Conservation (phyloP, 1,140 invertebrate genomes). For the Bombyx mandarina region DNA sequence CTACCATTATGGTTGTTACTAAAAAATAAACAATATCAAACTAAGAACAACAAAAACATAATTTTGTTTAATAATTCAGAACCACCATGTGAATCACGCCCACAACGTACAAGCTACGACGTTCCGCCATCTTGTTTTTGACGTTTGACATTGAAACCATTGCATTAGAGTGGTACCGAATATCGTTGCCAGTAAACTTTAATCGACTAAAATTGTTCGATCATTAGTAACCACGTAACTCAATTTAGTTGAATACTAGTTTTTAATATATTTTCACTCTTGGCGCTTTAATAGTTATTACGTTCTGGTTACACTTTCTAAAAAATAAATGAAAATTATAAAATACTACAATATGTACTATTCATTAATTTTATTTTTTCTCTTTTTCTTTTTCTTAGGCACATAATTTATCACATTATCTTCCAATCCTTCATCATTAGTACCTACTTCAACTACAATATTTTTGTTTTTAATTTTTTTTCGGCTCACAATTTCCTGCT, state of each 20-base stretch:
- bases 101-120: too few relatives aligned
- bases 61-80: too few relatives aligned
- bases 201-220: not conserved
- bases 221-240: not conserved
- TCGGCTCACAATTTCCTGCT: not conserved
- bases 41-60: too few relatives aligned
- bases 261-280: not conserved
- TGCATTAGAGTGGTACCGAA: too few relatives aligned
- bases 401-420: constrained; percentile 11
- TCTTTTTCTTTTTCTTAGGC: constrained; percentile 54
- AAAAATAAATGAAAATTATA: constrained; percentile 1
- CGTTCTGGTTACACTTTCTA: not conserved
- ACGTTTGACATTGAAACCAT: too few relatives aligned
- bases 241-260: not conserved
- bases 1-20: constrained; percentile 22
- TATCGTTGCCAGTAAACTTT: too few relatives aligned
- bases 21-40: too few relatives aligned
- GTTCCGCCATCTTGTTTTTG: too few relatives aligned
- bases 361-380: constrained; percentile 31
- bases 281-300: not conserved
- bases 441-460: constrained; percentile 10
- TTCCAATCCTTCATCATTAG: not conserved
- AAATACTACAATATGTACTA: constrained; percentile 11
- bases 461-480: constrained; percentile 12
- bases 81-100: too few relatives aligned